phyloP scores from a whole-genome alignment of 2,888 invertebrate genomes.

The Standfussiana lucernea region DNA sequence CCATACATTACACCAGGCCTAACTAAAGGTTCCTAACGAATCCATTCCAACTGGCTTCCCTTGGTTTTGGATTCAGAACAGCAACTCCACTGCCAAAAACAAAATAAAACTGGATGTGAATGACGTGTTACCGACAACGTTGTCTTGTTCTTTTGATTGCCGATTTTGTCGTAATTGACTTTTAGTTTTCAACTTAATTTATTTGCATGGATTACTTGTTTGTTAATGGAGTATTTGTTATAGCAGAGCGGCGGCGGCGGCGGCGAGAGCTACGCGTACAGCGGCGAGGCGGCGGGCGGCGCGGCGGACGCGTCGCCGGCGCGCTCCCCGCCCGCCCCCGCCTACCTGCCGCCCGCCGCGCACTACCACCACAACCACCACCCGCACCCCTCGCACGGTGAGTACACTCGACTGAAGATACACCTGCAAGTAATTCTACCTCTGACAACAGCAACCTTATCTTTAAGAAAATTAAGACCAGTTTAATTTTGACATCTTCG shows the following conservation, averaged over 20 bases:
- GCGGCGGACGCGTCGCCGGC: constrained; percentile 89
- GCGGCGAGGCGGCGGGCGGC: constrained; percentile 82
- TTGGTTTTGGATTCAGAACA: not conserved
- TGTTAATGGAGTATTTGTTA: not conserved
- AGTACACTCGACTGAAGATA: constrained; percentile 13
- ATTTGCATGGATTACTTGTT: not conserved
- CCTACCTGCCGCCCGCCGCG: constrained; percentile 85
- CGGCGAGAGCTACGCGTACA: constrained; percentile 85
- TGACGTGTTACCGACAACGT: not conserved
- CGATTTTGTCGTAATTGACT: not conserved
- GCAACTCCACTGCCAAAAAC: not conserved
- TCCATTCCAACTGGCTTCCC: not conserved
- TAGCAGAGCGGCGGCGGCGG: constrained; percentile 75
- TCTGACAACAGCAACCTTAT: not conserved
- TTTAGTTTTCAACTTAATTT: not conserved
- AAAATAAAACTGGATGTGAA: not conserved
- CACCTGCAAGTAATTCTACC: not conserved
- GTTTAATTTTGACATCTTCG: not conserved
- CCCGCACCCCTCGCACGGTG: constrained; percentile 80
- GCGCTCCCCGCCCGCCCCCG: constrained; percentile 93
- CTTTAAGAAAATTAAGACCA: not conserved
- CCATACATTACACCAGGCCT: not conserved
- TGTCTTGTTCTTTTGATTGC: not conserved
- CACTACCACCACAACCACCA: constrained; percentile 86
- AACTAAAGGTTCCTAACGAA: not conserved